Conservation (phyloP, 1,140 invertebrate species). For the Tribolium madens region DNA sequence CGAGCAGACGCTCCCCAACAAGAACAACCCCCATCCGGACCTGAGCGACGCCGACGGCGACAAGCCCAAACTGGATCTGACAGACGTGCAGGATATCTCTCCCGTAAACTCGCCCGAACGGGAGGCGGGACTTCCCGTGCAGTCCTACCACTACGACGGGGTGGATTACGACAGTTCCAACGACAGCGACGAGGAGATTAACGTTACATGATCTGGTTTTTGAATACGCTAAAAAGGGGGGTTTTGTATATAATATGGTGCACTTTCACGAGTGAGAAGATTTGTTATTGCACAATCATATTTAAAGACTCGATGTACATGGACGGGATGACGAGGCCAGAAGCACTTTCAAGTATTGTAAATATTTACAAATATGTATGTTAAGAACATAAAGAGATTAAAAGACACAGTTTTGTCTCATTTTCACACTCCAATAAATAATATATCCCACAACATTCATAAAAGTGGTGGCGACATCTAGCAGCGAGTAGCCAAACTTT, state of each 20-base stretch:
- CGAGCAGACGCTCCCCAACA: constrained; percentile 95
- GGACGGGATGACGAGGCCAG: neutral
- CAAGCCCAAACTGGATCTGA: constrained; percentile 74
- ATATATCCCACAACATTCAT: too few species aligned
- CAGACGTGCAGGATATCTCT: constrained; percentile 65
- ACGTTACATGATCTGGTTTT: constrained; percentile 79
- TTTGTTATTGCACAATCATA: constrained; percentile 23
- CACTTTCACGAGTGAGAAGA: constrained; percentile 29
- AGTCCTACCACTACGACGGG: constrained; percentile 60
- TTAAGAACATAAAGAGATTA: constrained; percentile 20
- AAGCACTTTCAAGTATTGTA: constrained; percentile 17
- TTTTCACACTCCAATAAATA: too few species aligned
- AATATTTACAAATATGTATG: constrained; percentile 39
- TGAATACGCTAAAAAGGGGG: neutral
- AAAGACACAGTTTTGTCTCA: constrained; percentile 18
- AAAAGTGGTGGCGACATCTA: too few species aligned
- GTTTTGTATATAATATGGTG: neutral
- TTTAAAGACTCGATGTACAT: constrained; percentile 26
- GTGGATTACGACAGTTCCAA: constrained; percentile 76
- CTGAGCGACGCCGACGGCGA: constrained; percentile 90
- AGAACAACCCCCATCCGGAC: constrained; percentile 97
- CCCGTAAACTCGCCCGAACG: constrained; percentile 63
- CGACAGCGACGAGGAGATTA: constrained; percentile 84
- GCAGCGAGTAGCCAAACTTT: too few species aligned
- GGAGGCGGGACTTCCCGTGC: constrained; percentile 12